Evolutionary conservation across 1,140 invertebrate species (phyloP).

Genomic region (Cydia splendana): DNA sequence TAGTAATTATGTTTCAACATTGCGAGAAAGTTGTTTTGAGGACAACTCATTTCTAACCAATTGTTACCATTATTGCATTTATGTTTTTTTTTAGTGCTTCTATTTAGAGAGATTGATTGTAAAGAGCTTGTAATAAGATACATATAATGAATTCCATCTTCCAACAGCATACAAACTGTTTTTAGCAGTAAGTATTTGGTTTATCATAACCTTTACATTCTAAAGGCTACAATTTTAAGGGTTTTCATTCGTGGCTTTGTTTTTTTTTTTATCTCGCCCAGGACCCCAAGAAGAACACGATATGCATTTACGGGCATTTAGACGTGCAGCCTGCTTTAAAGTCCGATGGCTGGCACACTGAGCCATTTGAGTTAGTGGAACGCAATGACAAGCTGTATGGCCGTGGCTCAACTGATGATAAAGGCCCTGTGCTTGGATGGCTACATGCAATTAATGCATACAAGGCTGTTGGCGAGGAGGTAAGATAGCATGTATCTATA

Average conservation of each 20-base stretch:
- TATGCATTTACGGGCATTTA: constrained; percentile 97
- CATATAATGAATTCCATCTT: too few species aligned
- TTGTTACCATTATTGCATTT: too few species aligned
- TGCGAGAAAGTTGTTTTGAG: not conserved
- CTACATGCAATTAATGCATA: constrained; percentile 95
- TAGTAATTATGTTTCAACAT: not conserved
- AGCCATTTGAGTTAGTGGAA: constrained; percentile 95
- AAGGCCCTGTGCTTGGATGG: constrained; percentile 96
- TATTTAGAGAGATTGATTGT: too few species aligned
- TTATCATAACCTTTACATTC: too few species aligned
- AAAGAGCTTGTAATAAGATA: too few species aligned
- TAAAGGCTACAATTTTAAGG: too few species aligned
- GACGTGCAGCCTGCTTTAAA: constrained; percentile 97
- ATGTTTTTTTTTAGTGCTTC: too few species aligned
- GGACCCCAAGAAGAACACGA: constrained; percentile 93
- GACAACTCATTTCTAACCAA: too few species aligned
- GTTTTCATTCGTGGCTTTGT: constrained; percentile 21
- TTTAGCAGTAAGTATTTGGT: too few species aligned
- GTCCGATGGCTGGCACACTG: constrained; percentile 97
- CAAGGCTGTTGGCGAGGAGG: constrained; percentile 84
- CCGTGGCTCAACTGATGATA: constrained; percentile 96
- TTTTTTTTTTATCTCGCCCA: constrained; percentile 40
- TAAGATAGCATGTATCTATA: constrained; percentile 40
- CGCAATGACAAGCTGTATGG: constrained; percentile 96
- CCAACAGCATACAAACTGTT: too few species aligned